These are phyloP conservation scores for Rhogogaster chlorosoma DNA, from an alignment of 2,888 invertebrate genomes.

Conservation along the genomic window DNA sequence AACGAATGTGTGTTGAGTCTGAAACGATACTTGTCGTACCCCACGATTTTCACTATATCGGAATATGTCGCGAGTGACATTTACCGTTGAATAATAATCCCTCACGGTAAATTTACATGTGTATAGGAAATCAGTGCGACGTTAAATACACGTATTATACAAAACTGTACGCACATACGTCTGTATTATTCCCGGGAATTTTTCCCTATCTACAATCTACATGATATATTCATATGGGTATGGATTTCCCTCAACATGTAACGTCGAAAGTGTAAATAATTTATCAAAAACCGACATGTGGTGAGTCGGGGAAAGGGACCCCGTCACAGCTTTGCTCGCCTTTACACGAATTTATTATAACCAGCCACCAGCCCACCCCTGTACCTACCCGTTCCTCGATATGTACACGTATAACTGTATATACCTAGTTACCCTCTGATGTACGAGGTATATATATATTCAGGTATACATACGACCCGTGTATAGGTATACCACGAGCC, in stretches of 20 bases:
- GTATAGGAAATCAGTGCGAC: background rate
- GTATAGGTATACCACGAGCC: background rate
- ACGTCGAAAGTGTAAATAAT: background rate
- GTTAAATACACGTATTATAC: background rate
- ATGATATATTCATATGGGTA: background rate
- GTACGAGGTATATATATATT: background rate
- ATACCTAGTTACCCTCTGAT: background rate
- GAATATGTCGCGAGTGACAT: background rate
- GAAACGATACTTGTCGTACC: background rate
- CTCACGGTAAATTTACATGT: background rate
- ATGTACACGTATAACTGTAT: background rate
- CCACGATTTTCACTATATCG: background rate
- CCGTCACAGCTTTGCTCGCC: constrained; percentile 12
- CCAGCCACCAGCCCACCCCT: background rate
- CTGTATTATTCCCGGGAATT: background rate
- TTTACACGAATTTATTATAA: constrained; percentile 8
- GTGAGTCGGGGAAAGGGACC: background rate
- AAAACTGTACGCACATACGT: background rate
- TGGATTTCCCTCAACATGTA: background rate
- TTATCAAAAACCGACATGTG: constrained; percentile 6
- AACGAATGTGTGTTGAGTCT: background rate
- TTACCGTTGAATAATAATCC: background rate
- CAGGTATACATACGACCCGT: background rate
- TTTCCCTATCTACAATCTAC: background rate
- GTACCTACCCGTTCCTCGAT: background rate